These are phyloP conservation scores for Pseudomyrmex flavicornis DNA, from an alignment of 1,140 invertebrate species.

Conservation along the genomic window DNA sequence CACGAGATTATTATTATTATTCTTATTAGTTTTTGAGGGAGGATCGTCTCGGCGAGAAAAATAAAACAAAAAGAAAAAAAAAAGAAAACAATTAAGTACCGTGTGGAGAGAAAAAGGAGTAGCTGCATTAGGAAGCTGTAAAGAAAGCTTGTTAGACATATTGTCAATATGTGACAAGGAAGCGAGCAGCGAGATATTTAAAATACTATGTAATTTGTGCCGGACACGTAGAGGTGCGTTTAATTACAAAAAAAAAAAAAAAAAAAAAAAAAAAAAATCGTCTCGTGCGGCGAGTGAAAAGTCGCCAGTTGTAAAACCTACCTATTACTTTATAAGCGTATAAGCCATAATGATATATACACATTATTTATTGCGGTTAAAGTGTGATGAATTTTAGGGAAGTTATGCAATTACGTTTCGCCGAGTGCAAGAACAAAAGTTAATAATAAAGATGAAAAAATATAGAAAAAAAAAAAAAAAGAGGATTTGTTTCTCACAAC, in stretches of 20 bases:
- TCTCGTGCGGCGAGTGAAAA: conserved; percentile 38
- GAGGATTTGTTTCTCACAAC: conserved; percentile 71
- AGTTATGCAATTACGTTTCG: conserved; percentile 71
- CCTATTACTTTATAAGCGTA: conserved; percentile 72
- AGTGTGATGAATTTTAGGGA: conserved; percentile 73
- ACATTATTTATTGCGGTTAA: conserved; percentile 73
- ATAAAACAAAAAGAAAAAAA: too few relatives aligned
- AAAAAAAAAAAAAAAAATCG: conserved; percentile 15
- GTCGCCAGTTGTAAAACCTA: conserved; percentile 53
- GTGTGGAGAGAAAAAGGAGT: not conserved
- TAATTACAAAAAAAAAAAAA: too few relatives aligned
- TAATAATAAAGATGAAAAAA: too few relatives aligned
- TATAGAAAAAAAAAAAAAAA: too few relatives aligned
- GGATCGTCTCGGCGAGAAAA: not conserved
- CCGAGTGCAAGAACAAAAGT: conserved; percentile 50
- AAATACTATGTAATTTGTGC: not conserved
- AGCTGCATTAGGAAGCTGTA: too few relatives aligned
- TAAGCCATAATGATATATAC: conserved; percentile 42
- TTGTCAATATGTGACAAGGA: not conserved
- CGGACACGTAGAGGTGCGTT: not conserved
- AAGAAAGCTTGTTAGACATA: too few relatives aligned
- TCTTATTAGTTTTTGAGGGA: conserved; percentile 17
- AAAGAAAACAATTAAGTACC: too few relatives aligned
- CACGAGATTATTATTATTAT: conserved; percentile 50
- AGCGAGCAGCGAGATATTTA: not conserved